phyloP scores from a whole-genome alignment of 2,113 vertebrate species.

The Rhinolophus ferrumequinum region DNA sequence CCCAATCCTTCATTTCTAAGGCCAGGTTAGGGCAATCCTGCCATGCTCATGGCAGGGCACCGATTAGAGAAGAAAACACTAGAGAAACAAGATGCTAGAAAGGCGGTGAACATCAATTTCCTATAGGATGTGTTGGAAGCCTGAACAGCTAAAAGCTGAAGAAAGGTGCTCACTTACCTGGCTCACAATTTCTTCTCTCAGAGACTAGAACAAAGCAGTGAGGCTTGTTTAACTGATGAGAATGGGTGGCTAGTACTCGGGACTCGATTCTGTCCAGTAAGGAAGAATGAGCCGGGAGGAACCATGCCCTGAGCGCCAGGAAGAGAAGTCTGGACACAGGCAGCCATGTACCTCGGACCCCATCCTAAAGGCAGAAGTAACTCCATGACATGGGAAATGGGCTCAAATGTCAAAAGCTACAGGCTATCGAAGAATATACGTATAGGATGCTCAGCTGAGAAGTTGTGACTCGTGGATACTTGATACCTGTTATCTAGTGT shows the following conservation, averaged over 20 bases:
- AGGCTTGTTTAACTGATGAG: not conserved
- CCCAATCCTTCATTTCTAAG: not conserved
- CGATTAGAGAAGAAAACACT: not conserved
- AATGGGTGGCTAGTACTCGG: not conserved
- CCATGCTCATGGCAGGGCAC: not conserved
- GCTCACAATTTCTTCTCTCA: not conserved
- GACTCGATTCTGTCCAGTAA: not conserved
- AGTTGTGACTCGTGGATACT: not conserved
- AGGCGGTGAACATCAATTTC: not conserved
- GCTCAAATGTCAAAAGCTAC: not conserved
- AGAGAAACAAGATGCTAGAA: not conserved
- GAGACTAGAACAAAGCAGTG: not conserved
- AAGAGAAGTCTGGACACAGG: not conserved
- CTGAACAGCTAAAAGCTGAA: not conserved
- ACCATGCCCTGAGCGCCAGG: not conserved
- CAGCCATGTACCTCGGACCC: not conserved
- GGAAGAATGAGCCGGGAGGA: not conserved
- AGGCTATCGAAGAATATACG: not conserved
- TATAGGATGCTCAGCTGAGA: not conserved
- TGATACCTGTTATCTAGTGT: not conserved
- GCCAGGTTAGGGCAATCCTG: not conserved
- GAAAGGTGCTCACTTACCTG: not conserved
- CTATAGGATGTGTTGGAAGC: not conserved
- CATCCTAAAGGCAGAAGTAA: not conserved
- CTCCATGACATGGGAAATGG: not conserved